Base-by-base conservation (phyloP, 2,888 invertebrate species). In the Drosophila rellima region DNA sequence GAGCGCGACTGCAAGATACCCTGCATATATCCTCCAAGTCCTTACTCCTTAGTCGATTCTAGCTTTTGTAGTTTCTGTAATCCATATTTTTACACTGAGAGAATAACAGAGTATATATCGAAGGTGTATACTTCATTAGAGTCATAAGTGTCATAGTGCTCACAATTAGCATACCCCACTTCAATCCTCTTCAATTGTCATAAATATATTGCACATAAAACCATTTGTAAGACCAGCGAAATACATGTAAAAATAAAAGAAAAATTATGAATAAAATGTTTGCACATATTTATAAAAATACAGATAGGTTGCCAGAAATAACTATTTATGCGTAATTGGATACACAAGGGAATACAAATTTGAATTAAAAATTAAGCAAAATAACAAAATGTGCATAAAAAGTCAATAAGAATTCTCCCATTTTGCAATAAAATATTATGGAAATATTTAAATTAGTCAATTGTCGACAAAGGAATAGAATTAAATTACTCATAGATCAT, bases 271-370 rank as follows among this genome's bases (percentile, higher is more conserved):
- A 48, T n/a, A 13, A 20, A 23, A 51, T 37, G 37, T 35, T 20
- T 23, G n/a, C 23, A 20, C 11, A 20, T 44, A 29, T 55, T 10
- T 29, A 15, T 20, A 33, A 20, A 55, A 23, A 23, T 33, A 15
- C 20, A 15, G 20, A 44, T 55, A 44, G 33, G 31, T 44, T 42
- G 44, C 31, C 44, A n/a, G 33, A 44, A 40, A 42, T 40, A 40
- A 40, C 17, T 54, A 31, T 54, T 29, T 40, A 31, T 31, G 40
- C 40, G 18, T 54, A 52, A 26, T 52, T 39, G 26, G 17, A 18
- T 18, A 10, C 3, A 3, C 17, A 8, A 13, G 13, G 10, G 8
- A 29, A 48, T 11, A 15, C 20, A 45, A 29, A 18, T 11, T 2
- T 6, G n/a, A 26, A 20, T 4, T 15, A 11, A n/a, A 50, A 50